phyloP scores from a whole-genome alignment of 2,888 invertebrate species.

The Drosophila seclusa region DNA sequence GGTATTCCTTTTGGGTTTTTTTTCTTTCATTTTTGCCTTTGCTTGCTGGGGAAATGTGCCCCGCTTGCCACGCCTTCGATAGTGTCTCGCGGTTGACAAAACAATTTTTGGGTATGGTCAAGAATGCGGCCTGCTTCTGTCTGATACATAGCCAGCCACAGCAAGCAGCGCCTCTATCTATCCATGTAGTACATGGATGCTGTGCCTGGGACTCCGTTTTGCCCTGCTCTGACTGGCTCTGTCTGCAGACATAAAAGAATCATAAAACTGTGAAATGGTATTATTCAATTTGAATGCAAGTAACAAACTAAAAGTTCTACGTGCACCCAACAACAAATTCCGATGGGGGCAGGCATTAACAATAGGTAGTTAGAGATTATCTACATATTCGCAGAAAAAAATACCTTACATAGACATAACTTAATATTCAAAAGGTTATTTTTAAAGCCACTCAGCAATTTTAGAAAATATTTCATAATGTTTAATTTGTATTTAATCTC shows the following conservation, averaged over 20 bases:
- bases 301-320: constrained; percentile 37
- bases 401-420: not conserved
- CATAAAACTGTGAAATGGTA: constrained; percentile 76
- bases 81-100: constrained; percentile 57
- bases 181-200: constrained; percentile 48
- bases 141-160: constrained; percentile 22
- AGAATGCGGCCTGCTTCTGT: constrained; percentile 61
- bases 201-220: constrained; percentile 2
- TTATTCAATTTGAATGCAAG: constrained; percentile 69
- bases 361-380: not conserved
- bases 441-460: not conserved
- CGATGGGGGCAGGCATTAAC: not conserved
- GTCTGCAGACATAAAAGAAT: constrained; percentile 68
- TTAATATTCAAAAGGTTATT: not conserved
- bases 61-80: constrained; percentile 47
- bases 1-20: constrained; percentile 10
- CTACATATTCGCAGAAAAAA: not conserved
- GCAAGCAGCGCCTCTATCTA: constrained; percentile 24
- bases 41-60: constrained; percentile 52
- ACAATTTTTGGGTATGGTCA: constrained; percentile 83
- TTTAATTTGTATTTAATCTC: not conserved
- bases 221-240: constrained; percentile 7
- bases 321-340: constrained; percentile 7
- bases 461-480: not conserved
- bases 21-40: not conserved